Percentiles rank a stretch among this genome's conserved stretches.
Conservation (phyloP, 1,140 invertebrate genomes). For the Helicorthomorpha holstii region DNA sequence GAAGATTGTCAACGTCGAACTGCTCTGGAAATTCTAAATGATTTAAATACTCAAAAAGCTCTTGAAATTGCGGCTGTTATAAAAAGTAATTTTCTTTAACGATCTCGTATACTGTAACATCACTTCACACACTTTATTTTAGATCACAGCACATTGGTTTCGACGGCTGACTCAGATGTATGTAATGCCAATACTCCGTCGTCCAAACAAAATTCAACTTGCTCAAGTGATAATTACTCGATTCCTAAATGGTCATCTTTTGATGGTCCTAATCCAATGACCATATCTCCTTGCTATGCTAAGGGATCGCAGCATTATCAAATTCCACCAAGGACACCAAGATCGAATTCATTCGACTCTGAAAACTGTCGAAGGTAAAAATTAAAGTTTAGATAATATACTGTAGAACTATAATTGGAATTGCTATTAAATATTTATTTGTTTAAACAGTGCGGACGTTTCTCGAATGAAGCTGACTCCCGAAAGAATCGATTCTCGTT, state of each 20-base stretch:
- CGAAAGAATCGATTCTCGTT: slow-evolving; percentile 13
- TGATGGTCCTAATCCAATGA: neutral
- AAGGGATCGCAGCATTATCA: neutral
- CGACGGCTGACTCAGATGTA: slow-evolving; percentile 1
- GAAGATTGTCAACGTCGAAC: slow-evolving; percentile 61
- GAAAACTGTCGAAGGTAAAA: neutral
- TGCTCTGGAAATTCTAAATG: slow-evolving; percentile 66
- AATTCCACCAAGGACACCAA: neutral
- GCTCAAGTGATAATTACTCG: slow-evolving; percentile 12
- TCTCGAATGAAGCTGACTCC: slow-evolving; percentile 5
- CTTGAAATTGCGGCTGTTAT: slow-evolving; percentile 66
- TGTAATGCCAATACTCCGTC: slow-evolving; percentile 9
- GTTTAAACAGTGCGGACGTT: neutral
- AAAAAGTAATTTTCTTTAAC: slow-evolving; percentile 44
- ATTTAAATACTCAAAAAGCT: slow-evolving; percentile 74
- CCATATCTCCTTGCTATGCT: neutral
- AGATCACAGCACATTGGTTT: neutral
- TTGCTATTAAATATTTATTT: neutral
- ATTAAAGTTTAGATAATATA: too few relatives aligned
- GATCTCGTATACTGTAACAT: slow-evolving; percentile 4
- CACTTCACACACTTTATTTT: slow-evolving; percentile 9
- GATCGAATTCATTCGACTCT: neutral
- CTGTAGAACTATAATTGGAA: too few relatives aligned
- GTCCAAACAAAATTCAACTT: slow-evolving; percentile 9
- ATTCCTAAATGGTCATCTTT: slow-evolving; percentile 4